Base-by-base conservation (phyloP, 2,113 vertebrate species). In the Pedionomus torquatus region DNA sequence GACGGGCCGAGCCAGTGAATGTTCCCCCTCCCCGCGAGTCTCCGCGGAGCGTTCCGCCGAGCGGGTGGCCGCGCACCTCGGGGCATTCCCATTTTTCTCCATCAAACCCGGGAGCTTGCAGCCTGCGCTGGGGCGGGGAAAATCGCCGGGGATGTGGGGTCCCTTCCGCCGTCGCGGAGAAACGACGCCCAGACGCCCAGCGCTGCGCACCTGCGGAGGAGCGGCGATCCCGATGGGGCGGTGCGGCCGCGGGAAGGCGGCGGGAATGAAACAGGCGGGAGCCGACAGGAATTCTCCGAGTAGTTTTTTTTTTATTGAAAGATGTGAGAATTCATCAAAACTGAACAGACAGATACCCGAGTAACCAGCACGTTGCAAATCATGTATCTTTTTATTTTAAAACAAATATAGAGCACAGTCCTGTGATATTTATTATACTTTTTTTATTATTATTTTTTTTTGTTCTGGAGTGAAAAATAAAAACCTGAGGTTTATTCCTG, bases 401-500 rank as follows among this genome's bases (percentile, higher is more conserved):
- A 97, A 97, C 95, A 97, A 97, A 97, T 97, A 97, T 96, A 97
- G 96, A 97, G 96, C 96, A 95, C 89, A 95, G 93, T 96, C 95
- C 86, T 95, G 97, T 97, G 97, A 97, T 97, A 95, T 95, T 97
- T 97, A 94, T 97, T 90, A 88, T 97, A 89, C 35, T 46, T 75
- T 82, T 94, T 95, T 95, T n/a, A n/a, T n/a, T n/a, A n/a, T n/a
- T n/a, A n/a, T n/a, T n/a, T 96, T 97, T 97, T 60, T 97, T 98
- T 98, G 92, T 98, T 97, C 97, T 97, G 98, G 98, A 99, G 99
- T 98, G 98, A 99, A 98, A 98, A 98, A 98, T 97, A 98, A 98
- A 98, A 98, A 99, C 99, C 99, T 99, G 99, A 99, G 99, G 98
- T 98, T 98, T 93, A 89, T 98, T 98, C 98, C 98, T 98, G 93